Evolutionary conservation across 2,797 vertebrate species (phyloP), one percentile per base, ranked within the genome.

Genomic region (Acropternis orthonyx): DNA sequence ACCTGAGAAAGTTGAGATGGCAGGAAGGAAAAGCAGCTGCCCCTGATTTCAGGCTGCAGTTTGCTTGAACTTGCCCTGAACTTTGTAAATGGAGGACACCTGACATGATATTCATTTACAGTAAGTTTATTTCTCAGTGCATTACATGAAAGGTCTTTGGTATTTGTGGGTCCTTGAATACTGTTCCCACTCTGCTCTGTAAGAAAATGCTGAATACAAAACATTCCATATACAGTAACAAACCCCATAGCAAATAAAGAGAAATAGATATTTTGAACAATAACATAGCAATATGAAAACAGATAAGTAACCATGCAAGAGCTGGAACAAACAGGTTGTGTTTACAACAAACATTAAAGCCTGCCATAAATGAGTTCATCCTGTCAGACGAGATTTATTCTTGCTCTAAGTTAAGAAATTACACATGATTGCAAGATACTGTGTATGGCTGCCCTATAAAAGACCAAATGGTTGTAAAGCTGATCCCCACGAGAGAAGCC

Each of bases 61-160:
- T 73, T 48, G 66, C 58, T 58, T 72, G 46, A 51, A 81, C 73
- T 36, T 28, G 41, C 51, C 52, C 56, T 77, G 63, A 79, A 28
- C 74, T 39, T 17, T 0, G 16, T 21, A 41, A 78, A 78, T 2
- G 63, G 44, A 95, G 46, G 84, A 89, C 77, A 84, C 59, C 67
- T 59, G 56, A 84, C 66, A 61, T 10, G 36, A 14, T 9, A 30
- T 8, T 95, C 91, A 91, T 72, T 95, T 97, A 97, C 95, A 97
- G 95, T 94, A 97, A 96, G 93, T 98, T 98, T 98, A 98, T 98
- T 98, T 97, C 88, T 97, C 97, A 97, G 97, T 98, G 97, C 97
- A 98, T 97, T 97, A 97, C 96, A 97, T 97, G 97, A 96, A 97
- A 97, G 82, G 94, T 95, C 94, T 96, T 97, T 96, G 96, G 95